Percentiles rank a stretch among this genome's conserved stretches.
Conservation (phyloP, 2,797 vertebrate genomes). For the Scolopax rusticola region DNA sequence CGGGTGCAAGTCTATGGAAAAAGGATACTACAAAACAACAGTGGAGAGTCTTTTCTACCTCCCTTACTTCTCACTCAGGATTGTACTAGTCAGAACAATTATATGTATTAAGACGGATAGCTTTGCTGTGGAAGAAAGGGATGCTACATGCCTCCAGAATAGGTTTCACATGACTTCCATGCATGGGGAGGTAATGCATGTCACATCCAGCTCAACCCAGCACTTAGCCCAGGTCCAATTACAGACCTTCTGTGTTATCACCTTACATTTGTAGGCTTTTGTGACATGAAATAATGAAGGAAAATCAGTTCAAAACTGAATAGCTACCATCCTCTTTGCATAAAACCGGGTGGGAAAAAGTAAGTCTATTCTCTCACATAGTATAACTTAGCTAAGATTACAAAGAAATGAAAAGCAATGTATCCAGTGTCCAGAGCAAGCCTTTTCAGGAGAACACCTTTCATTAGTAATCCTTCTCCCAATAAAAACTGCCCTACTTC, state of each 20-base stretch:
- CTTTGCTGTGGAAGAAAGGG: background rate
- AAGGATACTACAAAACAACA: background rate
- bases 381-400: constrained; percentile 45
- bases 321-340: constrained; percentile 33
- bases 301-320: constrained; percentile 47
- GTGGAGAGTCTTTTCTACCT: background rate
- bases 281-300: constrained; percentile 47
- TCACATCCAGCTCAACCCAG: background rate
- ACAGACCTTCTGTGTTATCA: constrained; percentile 39
- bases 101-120: background rate
- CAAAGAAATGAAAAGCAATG: constrained; percentile 50
- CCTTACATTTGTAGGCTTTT: constrained; percentile 51
- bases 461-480: constrained; percentile 24
- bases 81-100: background rate
- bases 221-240: constrained; percentile 30
- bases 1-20: background rate
- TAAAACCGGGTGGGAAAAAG: constrained; percentile 67
- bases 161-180: background rate
- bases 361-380: constrained; percentile 65
- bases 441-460: constrained; percentile 30
- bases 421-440: constrained; percentile 33
- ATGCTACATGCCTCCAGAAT: background rate
- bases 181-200: background rate
- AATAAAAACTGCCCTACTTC: background rate
- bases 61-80: background rate